A percentile compares a stretch with the other conserved stretches of the same genome.
These are phyloP conservation scores for Apostichopus parvimensis DNA, from an alignment of 35 echinoderm and acorn worm genomes.

Conservation along the genomic window DNA sequence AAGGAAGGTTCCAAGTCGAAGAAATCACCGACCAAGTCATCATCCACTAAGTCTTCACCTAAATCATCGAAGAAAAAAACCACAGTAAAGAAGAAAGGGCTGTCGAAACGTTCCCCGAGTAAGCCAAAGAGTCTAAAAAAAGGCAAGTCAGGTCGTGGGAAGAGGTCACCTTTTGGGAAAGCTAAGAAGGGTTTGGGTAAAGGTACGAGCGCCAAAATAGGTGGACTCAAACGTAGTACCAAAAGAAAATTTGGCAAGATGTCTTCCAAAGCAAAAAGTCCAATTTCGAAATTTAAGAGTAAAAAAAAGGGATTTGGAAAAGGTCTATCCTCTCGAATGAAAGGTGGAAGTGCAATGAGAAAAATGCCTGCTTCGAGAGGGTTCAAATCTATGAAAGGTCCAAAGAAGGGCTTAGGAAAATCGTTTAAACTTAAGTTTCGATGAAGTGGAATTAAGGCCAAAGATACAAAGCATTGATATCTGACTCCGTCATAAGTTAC, in stretches of 20 bases:
- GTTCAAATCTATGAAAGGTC: slow-evolving; percentile 26
- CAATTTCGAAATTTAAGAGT: neutral
- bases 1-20: neutral
- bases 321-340: slow-evolving; percentile 15
- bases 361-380: slow-evolving; percentile 17
- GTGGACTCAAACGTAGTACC: neutral
- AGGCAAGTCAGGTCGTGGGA: neutral
- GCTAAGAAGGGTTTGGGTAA: too few species aligned
- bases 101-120: neutral
- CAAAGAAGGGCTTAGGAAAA: slow-evolving; percentile 19
- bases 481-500: too few species aligned
- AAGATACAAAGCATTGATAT: too few species aligned
- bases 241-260: neutral
- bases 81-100: neutral
- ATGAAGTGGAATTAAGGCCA: neutral
- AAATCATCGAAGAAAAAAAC: neutral
- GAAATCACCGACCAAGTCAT: neutral
- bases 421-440: neutral
- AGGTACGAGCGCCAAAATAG: neutral
- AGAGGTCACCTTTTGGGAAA: neutral
- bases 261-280: neutral
- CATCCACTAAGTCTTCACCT: neutral
- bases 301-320: neutral
- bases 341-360: neutral
- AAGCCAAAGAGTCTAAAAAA: neutral